A percentile compares a stretch with the other conserved stretches of the same genome.
Conservation (phyloP, 2,113 vertebrate genomes). For the Butorides virescens region DNA sequence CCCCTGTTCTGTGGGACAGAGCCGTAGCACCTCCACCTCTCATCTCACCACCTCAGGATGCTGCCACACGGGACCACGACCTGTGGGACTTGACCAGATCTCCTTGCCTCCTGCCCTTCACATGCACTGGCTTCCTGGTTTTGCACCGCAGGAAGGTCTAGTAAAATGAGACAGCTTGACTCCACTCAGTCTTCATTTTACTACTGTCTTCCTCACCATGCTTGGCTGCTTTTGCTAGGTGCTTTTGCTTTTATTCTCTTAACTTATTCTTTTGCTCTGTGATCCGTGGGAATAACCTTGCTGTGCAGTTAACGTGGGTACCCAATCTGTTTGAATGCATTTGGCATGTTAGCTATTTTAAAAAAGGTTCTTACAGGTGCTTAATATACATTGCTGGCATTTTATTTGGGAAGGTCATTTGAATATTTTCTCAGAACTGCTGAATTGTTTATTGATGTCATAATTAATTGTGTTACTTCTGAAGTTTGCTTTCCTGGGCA, state of each 20-base stretch:
- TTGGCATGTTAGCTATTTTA: not conserved
- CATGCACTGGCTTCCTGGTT: not conserved
- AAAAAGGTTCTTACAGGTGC: not conserved
- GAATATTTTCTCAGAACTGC: constrained; percentile 38
- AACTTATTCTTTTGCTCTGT: not conserved
- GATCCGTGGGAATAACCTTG: not conserved
- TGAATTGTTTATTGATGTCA: constrained; percentile 16
- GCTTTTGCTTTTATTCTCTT: not conserved
- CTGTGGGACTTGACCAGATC: not conserved
- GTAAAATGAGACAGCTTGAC: not conserved
- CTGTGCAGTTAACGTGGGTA: not conserved
- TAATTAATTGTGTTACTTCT: constrained; percentile 29
- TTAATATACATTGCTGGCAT: not conserved
- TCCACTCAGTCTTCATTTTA: not conserved
- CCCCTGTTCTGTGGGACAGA: not conserved
- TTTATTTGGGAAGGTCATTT: constrained; percentile 24
- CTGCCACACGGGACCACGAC: not conserved
- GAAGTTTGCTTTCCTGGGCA: not conserved
- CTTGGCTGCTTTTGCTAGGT: not conserved
- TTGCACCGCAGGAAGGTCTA: not conserved
- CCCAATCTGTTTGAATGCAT: not conserved
- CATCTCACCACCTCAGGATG: not conserved
- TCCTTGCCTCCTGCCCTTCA: not conserved
- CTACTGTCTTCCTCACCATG: not conserved
- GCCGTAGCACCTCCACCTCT: fast-evolving